Evolutionary conservation across 2,797 vertebrate species (phyloP), one percentile per base, ranked within the genome.

Genomic region (Ctenopoma kingsleyae): DNA sequence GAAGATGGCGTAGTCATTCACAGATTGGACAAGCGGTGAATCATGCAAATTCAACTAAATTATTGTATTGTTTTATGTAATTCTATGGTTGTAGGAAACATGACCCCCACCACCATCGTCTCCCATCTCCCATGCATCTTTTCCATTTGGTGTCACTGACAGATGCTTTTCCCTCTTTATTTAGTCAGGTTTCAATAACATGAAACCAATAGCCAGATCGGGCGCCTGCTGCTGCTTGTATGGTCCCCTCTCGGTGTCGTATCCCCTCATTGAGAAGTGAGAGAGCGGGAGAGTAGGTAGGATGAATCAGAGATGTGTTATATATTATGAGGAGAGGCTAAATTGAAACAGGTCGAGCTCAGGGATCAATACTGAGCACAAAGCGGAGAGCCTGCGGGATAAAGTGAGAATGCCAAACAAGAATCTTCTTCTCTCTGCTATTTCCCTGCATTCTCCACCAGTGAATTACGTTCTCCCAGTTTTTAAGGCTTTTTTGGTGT

Each of bases 161-260:
- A 91, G 88, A 90, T 87, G 88, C 83, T 67, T 61, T 80, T 90
- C 56, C 57, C 71, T 79, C 73, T 91, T 84, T 82, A 89, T 90
- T 90, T 89, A 89, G 86, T 90, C 83, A 81, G 84, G 82, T 90
- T 92, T 91, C 88, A 91, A 89, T 86, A 91, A 90, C 91, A 85
- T 85, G 83, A 89, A 87, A 86, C 85, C 81, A 84, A 86, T 81
- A 86, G 88, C 81, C 82, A 76, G 82, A 89, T 83, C 78, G 76
- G 74, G 67, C 53, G 76, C 84, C 88, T 87, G 87, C 89, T 89
- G 84, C 79, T 87, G 74, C 86, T 80, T 87, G 68, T 83, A 66
- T 54, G 80, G 71, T 63, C 82, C 78, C 69, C 67, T 83, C 74
- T 76, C 81, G 58, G 75, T 87, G 85, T 85, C 81, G 67, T 52